Conservation (phyloP, 2,113 vertebrate genomes). For the Cyprinodon brontotheroides region DNA sequence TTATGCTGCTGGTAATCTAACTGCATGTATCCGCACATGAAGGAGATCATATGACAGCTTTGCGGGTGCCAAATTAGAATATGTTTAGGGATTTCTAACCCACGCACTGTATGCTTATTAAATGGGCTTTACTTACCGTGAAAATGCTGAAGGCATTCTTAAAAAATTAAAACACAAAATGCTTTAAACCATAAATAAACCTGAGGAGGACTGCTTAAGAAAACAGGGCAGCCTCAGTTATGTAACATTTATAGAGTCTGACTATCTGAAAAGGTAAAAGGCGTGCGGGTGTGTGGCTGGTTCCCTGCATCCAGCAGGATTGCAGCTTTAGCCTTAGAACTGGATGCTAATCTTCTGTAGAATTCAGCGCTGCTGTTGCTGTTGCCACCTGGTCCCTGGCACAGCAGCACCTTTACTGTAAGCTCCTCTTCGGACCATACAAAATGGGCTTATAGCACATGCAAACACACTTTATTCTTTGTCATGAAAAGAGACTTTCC, state of each 20-base stretch:
- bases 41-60: slow-evolving; percentile 48
- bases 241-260: slow-evolving; percentile 8
- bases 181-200: slow-evolving; percentile 29
- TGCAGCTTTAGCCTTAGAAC: slow-evolving; percentile 66
- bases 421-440: slow-evolving; percentile 37
- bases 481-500: slow-evolving; percentile 35
- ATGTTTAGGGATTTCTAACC: slow-evolving; percentile 43
- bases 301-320: slow-evolving; percentile 53
- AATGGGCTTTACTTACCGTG: slow-evolving; percentile 35
- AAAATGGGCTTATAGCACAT: slow-evolving; percentile 38
- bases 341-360: slow-evolving; percentile 65
- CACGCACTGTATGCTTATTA: slow-evolving; percentile 39
- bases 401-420: slow-evolving; percentile 39
- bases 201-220: slow-evolving; percentile 8
- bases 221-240: slow-evolving; percentile 33
- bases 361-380: slow-evolving; percentile 56
- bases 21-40: slow-evolving; percentile 19
- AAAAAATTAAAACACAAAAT: not conserved
- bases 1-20: slow-evolving; percentile 38
- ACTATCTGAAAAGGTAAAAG: slow-evolving; percentile 23
- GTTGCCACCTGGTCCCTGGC: slow-evolving; percentile 44
- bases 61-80: slow-evolving; percentile 33
- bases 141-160: slow-evolving; percentile 9
- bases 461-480: slow-evolving; percentile 24
- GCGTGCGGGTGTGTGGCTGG: slow-evolving; percentile 2